Evolutionary conservation across 2,888 invertebrate species (phyloP), one percentile per base, ranked within the genome.

Genomic region (Cyclophora albipunctata): DNA sequence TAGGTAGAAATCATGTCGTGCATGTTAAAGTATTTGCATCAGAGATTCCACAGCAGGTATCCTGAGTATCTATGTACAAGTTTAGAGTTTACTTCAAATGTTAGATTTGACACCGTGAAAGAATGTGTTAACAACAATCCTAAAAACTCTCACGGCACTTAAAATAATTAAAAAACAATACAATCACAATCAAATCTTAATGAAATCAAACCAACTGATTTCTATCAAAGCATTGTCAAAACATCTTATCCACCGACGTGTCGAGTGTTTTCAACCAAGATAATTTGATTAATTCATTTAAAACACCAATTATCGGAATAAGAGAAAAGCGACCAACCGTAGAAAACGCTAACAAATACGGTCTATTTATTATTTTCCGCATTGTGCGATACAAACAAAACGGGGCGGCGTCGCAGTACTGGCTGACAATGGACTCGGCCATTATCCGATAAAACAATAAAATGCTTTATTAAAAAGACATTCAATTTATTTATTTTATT

Each of bases 401-500:
- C 71, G 69, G 84, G 86, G 86, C 85, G 84, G 82, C 70, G 76
- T 73, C 71, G 57, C 58, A 45, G 52, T 52, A 20, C 5, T 5
- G 67, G 84, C 85, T 5, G 67, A 84, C 85, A 84, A 84, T 77
- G 66, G 74, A 57, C 68, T 52, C 62, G 64, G 52, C 85, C 78
- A 84, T 87, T 87, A 83, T 85, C 55, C 70, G 73, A 74, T 86
- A 87, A 88, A 88, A 88, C 88, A 88, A 88, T 86, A 78, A 74
- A 51, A 71, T 73, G 71, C 81, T 84, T 83, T 88, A 88, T 88
- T 88, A 87, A 87, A 86, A 86, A 87, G 87, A 87, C 84, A 84
- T 87, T 86, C 83, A 81, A 81, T 73, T 81, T 81, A 85, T 84
- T 84, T 85, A 86, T 87, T 83, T 86, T 80, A 85, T 85, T 84